phyloP scores from a whole-genome alignment of 2,888 invertebrate genomes.

The Leucoma salicis region DNA sequence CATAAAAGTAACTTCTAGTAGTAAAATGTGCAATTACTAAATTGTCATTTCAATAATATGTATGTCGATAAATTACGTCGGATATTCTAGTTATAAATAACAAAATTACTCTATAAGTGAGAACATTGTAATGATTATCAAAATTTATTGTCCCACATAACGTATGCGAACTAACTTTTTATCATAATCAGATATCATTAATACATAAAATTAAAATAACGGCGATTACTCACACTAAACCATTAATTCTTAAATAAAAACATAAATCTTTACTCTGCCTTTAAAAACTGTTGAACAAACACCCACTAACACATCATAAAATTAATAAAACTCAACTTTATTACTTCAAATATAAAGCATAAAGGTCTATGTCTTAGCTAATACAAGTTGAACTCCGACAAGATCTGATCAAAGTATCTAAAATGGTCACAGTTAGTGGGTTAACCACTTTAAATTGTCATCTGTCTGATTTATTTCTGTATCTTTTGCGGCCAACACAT shows the following conservation, averaged over 20 bases:
- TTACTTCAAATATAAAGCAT: slow-evolving; percentile 29
- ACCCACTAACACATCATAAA: slow-evolving; percentile 60
- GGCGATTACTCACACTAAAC: slow-evolving; percentile 69
- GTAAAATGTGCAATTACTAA: slow-evolving; percentile 9
- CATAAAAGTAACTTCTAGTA: neutral
- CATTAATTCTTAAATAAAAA: slow-evolving; percentile 80
- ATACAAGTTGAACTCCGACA: slow-evolving; percentile 67
- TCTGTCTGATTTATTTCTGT: slow-evolving; percentile 82
- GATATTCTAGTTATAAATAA: slow-evolving; percentile 33
- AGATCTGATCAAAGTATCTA: slow-evolving; percentile 82
- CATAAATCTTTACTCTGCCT: slow-evolving; percentile 75
- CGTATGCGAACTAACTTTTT: slow-evolving; percentile 36
- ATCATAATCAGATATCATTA: slow-evolving; percentile 59
- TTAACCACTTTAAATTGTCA: slow-evolving; percentile 84
- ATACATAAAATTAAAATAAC: slow-evolving; percentile 75
- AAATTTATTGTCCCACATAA: slow-evolving; percentile 33
- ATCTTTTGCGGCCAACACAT: slow-evolving; percentile 77
- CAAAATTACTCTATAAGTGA: slow-evolving; percentile 34
- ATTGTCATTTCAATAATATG: slow-evolving; percentile 10
- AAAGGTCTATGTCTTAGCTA: slow-evolving; percentile 34
- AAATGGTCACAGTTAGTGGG: slow-evolving; percentile 83
- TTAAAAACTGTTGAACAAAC: slow-evolving; percentile 73
- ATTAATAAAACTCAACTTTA: slow-evolving; percentile 53
- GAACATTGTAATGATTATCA: slow-evolving; percentile 38
- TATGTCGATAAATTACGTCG: slow-evolving; percentile 15